Base-by-base conservation (phyloP, 1,140 invertebrate species). In the Leptinotarsa defecta region DNA sequence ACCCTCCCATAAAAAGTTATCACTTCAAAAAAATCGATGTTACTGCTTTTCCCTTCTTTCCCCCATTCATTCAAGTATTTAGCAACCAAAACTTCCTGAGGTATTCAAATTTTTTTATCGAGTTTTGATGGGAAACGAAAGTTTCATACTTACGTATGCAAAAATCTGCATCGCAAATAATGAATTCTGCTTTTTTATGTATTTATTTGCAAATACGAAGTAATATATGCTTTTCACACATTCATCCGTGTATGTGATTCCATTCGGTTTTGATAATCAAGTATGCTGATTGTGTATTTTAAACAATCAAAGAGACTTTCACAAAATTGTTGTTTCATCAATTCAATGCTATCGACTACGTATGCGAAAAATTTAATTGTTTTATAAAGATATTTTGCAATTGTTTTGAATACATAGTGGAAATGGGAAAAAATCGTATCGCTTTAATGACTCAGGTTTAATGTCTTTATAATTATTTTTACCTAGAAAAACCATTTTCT, bases 341-440 rank as follows among this genome's bases (percentile, higher is more conserved):
- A 71, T 71, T 71, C 24, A 19, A 57, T 22, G 15, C 15, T 57
- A 71, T 43, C 49, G 70, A 62, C 70, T 24, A 71, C 70, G 70
- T 71, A 57, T 71, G 70, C 70, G 49, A 71, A 71, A 71, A 71
- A 61, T 71, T 61, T 71, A 71, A 71, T 71, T 71, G 70, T 71
- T 8, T 57, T 57, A 71, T n/a, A 71, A 57, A 71, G 22, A 22
- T 57, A 61, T 71, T 71, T 71, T 19, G 70, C 70, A 71, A 71
- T 71, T 71, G 70, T 71, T 71, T 15, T 71, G 52, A 71, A 57
- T 71, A 57, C 68, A 17, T 69, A 13, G 17, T 5, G 19, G 48
- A 69, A 69, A 69, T 48, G 68, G 68, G 68, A 48, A 69, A 48
- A 24, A 69, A 69, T 57, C n/a, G n/a, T 57, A 69, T 69, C 68